These are phyloP conservation scores for Octonoba sinensis DNA, from an alignment of 2,888 invertebrate species.

Conservation along the genomic window DNA sequence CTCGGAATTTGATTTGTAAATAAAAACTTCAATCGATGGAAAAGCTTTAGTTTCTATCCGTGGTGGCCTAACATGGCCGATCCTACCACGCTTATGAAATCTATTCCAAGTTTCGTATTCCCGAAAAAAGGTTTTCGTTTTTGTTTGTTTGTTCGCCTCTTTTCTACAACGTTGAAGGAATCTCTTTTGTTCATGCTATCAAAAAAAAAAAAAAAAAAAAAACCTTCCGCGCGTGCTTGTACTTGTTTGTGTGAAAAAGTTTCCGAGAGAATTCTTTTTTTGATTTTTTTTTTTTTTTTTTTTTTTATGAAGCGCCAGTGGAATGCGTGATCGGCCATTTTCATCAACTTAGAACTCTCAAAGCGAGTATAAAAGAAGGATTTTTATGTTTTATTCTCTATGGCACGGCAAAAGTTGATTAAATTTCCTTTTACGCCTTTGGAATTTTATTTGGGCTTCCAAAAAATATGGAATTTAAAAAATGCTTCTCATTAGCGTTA, in stretches of 20 bases:
- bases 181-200: slow-evolving; percentile 4
- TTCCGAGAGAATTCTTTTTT: background rate
- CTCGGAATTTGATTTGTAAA: too few relatives aligned
- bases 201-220: too few relatives aligned
- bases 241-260: background rate
- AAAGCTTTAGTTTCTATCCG: background rate
- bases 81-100: too few relatives aligned
- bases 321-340: slow-evolving; percentile 5
- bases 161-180: background rate
- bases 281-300: background rate
- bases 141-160: background rate
- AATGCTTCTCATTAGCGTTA: too few relatives aligned
- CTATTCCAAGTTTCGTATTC: too few relatives aligned
- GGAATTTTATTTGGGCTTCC: background rate
- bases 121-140: background rate
- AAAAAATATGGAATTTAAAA: too few relatives aligned
- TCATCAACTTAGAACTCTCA: background rate
- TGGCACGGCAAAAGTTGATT: background rate
- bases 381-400: background rate
- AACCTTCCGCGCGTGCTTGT: background rate
- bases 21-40: too few relatives aligned
- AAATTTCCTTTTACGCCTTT: background rate
- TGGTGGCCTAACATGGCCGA: slow-evolving; percentile 2
- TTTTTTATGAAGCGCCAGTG: background rate
- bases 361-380: background rate